Evolutionary conservation across 1,140 invertebrate species (phyloP).

Genomic region (Gonatopus flavifemur): DNA sequence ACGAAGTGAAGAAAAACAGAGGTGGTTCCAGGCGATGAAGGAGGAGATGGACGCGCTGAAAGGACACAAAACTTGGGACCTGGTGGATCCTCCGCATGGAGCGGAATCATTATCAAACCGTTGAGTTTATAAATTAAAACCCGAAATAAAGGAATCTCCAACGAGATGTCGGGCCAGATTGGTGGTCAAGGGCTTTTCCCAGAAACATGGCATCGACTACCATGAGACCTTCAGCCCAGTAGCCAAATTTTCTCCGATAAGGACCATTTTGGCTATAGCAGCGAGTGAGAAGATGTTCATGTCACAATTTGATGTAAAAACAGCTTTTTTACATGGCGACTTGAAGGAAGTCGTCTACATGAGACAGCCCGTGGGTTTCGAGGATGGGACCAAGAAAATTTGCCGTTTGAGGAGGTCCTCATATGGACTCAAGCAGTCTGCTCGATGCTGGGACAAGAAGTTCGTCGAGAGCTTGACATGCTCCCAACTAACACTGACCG

Average conservation of each 20-base stretch:
- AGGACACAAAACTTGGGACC: constrained; percentile 40
- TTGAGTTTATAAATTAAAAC: constrained; percentile 45
- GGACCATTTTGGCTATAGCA: constrained; percentile 31
- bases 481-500: no score
- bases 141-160: constrained; percentile 2
- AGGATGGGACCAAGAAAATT: constrained; percentile 40
- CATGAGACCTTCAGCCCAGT: constrained; percentile 30
- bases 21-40: constrained; percentile 43
- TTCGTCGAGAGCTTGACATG: no score
- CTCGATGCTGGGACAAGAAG: constrained; percentile 31
- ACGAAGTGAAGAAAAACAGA: constrained; percentile 15
- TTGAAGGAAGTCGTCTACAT: constrained; percentile 49
- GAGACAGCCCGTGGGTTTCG: no score
- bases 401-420: constrained; percentile 34
- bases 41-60: constrained; percentile 39
- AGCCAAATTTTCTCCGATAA: constrained; percentile 3
- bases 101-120: constrained; percentile 25
- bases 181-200: constrained; percentile 27
- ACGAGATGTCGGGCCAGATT: constrained; percentile 13
- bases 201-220: constrained; percentile 32
- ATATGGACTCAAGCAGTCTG: constrained; percentile 37
- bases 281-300: constrained; percentile 18
- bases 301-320: constrained; percentile 23
- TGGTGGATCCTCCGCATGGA: constrained; percentile 32
- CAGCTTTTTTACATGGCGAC: constrained; percentile 30